phyloP scores from a whole-genome alignment of 2,797 vertebrate genomes.

The Acrocephalus scirpaceus region DNA sequence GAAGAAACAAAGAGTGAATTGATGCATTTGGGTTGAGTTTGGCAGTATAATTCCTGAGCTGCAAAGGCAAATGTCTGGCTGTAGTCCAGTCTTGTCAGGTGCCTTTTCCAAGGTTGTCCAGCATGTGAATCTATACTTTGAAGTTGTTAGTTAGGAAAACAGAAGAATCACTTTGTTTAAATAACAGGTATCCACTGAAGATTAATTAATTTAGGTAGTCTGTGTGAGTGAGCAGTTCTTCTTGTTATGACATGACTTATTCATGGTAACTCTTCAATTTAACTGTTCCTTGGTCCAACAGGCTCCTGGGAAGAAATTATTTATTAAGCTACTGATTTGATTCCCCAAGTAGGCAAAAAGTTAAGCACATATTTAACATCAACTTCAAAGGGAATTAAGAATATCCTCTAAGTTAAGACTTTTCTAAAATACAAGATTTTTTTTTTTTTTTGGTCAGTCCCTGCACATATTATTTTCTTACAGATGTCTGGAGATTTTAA shows the following conservation, averaged over 20 bases:
- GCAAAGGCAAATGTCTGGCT: background rate
- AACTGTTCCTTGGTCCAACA: background rate
- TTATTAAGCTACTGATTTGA: background rate
- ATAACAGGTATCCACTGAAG: background rate
- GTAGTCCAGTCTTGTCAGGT: background rate
- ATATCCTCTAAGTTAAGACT: background rate
- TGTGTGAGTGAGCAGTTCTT: background rate
- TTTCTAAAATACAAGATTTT: background rate
- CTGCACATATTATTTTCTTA: background rate
- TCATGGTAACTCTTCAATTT: background rate
- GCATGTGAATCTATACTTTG: background rate
- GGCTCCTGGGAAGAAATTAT: background rate
- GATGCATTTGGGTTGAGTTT: background rate
- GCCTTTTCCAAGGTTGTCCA: background rate
- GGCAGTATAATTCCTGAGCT: background rate
- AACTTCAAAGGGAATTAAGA: constrained; percentile 7
- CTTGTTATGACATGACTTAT: background rate
- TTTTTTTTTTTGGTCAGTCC: background rate
- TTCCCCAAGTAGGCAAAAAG: background rate
- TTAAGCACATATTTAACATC: constrained; percentile 36
- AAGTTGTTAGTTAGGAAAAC: background rate
- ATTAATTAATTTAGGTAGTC: background rate
- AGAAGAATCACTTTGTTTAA: background rate
- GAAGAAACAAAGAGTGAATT: background rate
- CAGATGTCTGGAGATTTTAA: background rate